These are phyloP conservation scores for Saiga tatarica DNA, from an alignment of 2,113 vertebrate species.

Conservation along the genomic window DNA sequence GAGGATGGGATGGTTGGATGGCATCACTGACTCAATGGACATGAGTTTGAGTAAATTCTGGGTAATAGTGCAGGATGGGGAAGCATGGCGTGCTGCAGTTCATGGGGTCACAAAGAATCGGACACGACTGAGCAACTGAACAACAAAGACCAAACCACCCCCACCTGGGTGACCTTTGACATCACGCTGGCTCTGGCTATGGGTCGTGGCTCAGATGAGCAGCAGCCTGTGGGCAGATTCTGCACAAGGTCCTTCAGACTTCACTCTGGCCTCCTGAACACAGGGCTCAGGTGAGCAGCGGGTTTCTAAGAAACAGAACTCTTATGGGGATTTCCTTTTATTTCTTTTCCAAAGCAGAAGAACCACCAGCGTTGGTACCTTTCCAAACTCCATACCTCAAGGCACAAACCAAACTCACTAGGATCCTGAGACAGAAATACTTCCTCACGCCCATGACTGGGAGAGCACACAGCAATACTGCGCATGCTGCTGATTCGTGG, in stretches of 20 bases:
- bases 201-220: accelerated
- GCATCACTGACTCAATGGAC: neutral
- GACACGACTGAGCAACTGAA: neutral
- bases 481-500: neutral
- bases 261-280: neutral
- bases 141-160: neutral
- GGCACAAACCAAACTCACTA: neutral
- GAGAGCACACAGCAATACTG: neutral
- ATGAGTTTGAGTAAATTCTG: neutral
- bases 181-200: neutral
- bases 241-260: neutral
- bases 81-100: neutral
- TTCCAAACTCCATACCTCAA: constrained; percentile 33
- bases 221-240: no score
- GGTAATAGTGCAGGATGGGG: neutral
- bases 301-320: neutral
- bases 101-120: neutral
- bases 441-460: neutral
- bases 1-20: neutral
- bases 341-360: neutral
- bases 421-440: neutral
- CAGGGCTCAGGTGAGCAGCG: neutral
- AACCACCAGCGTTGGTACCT: neutral
- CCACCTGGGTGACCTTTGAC: no score
- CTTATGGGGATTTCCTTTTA: neutral